These are phyloP conservation scores for Microcaecilia unicolor DNA, from an alignment of 2,797 vertebrate genomes.

Conservation along the genomic window DNA sequence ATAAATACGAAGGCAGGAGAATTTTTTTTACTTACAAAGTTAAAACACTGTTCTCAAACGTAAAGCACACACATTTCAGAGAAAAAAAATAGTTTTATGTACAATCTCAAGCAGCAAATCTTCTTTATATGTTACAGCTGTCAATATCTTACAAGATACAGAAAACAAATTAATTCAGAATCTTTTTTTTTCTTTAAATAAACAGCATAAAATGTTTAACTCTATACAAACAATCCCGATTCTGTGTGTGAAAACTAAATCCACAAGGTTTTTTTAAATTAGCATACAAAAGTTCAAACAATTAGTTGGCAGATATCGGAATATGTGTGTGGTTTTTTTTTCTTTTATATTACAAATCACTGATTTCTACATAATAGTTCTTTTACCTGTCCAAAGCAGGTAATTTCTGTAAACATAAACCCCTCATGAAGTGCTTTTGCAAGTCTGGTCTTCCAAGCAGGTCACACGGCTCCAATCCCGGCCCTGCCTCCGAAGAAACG, in stretches of 20 bases:
- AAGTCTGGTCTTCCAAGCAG: conserved; percentile 42
- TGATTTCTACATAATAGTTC: conserved; percentile 71
- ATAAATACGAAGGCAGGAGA: conserved; percentile 98
- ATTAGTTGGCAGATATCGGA: conserved; percentile 63
- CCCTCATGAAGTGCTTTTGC: conserved; percentile 68
- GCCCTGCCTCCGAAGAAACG: too few species aligned
- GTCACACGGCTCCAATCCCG: conserved; percentile 50
- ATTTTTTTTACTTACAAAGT: conserved; percentile 98
- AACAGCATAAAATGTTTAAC: conserved; percentile 77
- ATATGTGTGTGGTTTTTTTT: conserved; percentile 55
- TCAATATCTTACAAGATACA: conserved; percentile 89
- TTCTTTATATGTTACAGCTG: conserved; percentile 78
- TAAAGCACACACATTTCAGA: conserved; percentile 84
- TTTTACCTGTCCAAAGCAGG: conserved; percentile 60
- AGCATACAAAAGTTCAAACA: conserved; percentile 74
- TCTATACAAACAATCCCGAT: conserved; percentile 69
- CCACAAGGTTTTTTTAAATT: conserved; percentile 70
- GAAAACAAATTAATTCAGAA: conserved; percentile 86
- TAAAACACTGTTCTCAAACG: conserved; percentile 92
- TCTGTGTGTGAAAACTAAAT: conserved; percentile 70
- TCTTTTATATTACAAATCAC: conserved; percentile 82
- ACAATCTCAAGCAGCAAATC: conserved; percentile 81
- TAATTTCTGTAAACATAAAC: conserved; percentile 76
- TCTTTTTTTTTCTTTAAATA: conserved; percentile 82
- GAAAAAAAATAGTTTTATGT: conserved; percentile 87